phyloP scores from a whole-genome alignment of 2,797 vertebrate genomes.

The Megalops cyprinoides region DNA sequence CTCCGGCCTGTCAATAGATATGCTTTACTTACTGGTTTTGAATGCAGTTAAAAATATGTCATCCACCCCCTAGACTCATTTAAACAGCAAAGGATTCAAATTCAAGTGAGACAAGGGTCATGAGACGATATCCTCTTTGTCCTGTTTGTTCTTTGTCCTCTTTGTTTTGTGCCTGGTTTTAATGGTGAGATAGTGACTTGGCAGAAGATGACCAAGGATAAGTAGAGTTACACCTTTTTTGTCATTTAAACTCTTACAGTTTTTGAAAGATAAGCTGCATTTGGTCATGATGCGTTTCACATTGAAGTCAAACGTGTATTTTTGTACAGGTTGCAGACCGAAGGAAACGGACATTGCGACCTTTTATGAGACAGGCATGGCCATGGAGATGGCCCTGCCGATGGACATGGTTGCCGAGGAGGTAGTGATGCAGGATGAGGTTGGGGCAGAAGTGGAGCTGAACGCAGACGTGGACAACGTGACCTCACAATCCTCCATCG shows the following conservation, averaged over 20 bases:
- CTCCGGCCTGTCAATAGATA: background rate
- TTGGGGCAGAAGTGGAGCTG: constrained; percentile 53
- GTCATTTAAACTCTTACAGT: background rate
- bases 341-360: constrained; percentile 20
- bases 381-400: constrained; percentile 38
- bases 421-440: constrained; percentile 25
- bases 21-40: background rate
- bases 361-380: constrained; percentile 3
- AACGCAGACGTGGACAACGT: constrained; percentile 14
- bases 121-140: too few species aligned
- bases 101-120: too few species aligned
- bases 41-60: too few species aligned
- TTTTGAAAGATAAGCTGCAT: background rate
- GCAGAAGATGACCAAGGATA: background rate
- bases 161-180: too few species aligned
- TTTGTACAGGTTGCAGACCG: background rate
- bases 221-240: background rate
- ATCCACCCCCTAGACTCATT: too few species aligned
- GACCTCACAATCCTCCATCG: constrained; percentile 11
- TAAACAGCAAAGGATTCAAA: too few species aligned
- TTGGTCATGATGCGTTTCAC: background rate
- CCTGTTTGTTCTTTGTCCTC: too few species aligned
- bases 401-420: constrained; percentile 33
- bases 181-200: background rate
- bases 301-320: background rate